phyloP scores from a whole-genome alignment of 2,113 vertebrate genomes.

The Pipa parva region DNA sequence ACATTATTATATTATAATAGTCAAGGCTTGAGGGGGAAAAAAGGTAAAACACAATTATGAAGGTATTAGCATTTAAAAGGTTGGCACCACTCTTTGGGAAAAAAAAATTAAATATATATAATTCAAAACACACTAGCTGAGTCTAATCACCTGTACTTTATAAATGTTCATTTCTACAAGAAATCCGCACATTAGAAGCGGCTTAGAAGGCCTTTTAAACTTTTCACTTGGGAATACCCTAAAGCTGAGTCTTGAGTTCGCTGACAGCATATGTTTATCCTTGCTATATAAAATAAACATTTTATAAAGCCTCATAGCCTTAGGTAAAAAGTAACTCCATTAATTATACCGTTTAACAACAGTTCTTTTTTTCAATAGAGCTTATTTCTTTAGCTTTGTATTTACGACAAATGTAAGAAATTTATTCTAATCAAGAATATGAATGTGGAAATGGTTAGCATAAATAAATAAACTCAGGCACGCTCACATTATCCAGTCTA shows the following conservation, averaged over 20 bases:
- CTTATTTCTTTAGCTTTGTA: too few species aligned
- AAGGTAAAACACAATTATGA: neutral
- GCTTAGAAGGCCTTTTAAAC: neutral
- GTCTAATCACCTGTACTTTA: neutral
- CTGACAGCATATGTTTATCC: slow-evolving; percentile 8
- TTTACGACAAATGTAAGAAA: too few species aligned
- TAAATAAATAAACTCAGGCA: too few species aligned
- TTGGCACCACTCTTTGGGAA: neutral
- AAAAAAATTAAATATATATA: neutral
- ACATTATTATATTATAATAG: neutral
- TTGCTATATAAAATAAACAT: slow-evolving; percentile 26
- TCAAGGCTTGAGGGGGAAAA: neutral
- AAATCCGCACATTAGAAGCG: neutral
- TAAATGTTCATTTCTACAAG: neutral
- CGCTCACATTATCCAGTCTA: too few species aligned
- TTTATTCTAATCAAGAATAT: too few species aligned
- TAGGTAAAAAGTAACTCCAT: slow-evolving; percentile 25
- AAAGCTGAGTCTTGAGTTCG: neutral
- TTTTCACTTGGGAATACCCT: neutral
- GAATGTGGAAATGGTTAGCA: neutral
- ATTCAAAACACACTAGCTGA: neutral
- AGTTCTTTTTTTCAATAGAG: slow-evolving; percentile 10
- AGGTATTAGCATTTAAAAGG: neutral
- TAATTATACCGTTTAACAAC: slow-evolving; percentile 26
- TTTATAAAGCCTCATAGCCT: slow-evolving; percentile 19